These are phyloP conservation scores for Caenorhabditis sulstoni DNA, from an alignment of 2,888 invertebrate species.

Conservation along the genomic window DNA sequence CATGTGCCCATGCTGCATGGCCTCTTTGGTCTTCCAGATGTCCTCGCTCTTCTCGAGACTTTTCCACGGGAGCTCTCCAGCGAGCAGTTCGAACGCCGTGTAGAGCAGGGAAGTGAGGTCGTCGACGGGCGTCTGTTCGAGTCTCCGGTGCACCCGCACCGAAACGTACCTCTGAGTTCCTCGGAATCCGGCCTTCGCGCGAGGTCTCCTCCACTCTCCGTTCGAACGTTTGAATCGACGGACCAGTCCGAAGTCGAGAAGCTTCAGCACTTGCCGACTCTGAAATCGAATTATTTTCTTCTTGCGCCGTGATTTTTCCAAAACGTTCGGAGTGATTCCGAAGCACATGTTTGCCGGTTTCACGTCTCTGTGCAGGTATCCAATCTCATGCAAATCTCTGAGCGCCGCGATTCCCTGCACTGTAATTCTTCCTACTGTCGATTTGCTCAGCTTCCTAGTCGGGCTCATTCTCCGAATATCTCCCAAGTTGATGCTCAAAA, in stretches of 20 bases:
- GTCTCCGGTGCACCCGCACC: constrained; percentile 61
- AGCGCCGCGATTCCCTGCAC: constrained; percentile 70
- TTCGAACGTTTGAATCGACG: constrained; percentile 64
- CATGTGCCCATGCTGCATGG: constrained; percentile 40
- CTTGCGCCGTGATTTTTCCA: no score
- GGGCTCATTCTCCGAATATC: constrained; percentile 71
- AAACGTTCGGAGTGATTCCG: constrained; percentile 63
- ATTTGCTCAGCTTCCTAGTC: constrained; percentile 62
- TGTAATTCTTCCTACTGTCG: constrained; percentile 29
- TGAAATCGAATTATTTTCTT: constrained; percentile 4
- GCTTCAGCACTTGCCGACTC: constrained; percentile 65
- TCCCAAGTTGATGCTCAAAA: constrained; percentile 72
- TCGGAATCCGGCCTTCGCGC: constrained; percentile 66
- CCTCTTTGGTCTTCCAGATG: constrained; percentile 64
- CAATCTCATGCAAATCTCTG: constrained; percentile 71
- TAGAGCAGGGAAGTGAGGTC: constrained; percentile 68
- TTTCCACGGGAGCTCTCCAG: constrained; percentile 59
- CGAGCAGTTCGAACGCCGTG: constrained; percentile 46
- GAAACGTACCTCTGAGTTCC: constrained; percentile 75
- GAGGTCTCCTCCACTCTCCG: constrained; percentile 59
- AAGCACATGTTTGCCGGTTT: constrained; percentile 76
- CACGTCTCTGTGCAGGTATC: constrained; percentile 72
- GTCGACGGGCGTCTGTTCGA: constrained; percentile 64
- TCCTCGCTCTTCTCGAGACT: constrained; percentile 60
- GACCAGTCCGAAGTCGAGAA: constrained; percentile 72